Evolutionary conservation across 2,797 vertebrate genomes (phyloP), one percentile per base, ranked within the genome.

Genomic region (Peromyscus melanophrys): DNA sequence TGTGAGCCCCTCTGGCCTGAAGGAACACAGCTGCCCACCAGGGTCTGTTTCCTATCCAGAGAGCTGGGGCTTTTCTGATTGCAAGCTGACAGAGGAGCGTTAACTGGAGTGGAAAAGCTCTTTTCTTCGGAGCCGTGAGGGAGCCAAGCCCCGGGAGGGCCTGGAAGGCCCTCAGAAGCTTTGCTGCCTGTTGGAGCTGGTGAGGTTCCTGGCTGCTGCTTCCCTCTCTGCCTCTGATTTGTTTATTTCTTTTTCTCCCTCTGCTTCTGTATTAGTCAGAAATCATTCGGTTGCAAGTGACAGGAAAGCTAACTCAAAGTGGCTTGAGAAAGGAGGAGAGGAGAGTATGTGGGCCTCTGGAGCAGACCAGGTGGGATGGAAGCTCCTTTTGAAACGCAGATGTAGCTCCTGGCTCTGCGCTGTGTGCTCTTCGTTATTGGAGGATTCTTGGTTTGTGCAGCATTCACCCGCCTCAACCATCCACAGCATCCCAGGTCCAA

Each of bases 181-280:
- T 19, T 37, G 67, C 59, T 89, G 43, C 61, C 83, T 89, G 67
- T 52, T 4, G 49, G 69, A 52, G 16, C 49, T 21, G 29, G 5
- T 2, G 61, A 88, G 37, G 23, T 84, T 96, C 95, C 90, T 93
- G 55, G 69, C 85, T 89, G 86, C 80, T 25, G 8, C 69, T 75
- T 76, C 78, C 65, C 57, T 67, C 46, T 69, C 77, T 77, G 83
- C 31, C 34, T 73, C 73, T 90, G 71, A 95, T 65, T 57, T 78
- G 46, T 92, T 92, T 82, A 4, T 73, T 90, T 93, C 29, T 75
- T 59, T 92, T 12, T 73, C 40, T 83, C 46, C 89, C 55, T 96
- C 46, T 96, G 25, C 52, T 95, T 92, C 92, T 96, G 63, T 85
- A 52, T 94, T 81, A 94, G 61, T 96, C 61, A 80, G 55, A 65